These are phyloP conservation scores for Tangara arthus DNA, from an alignment of 2,797 vertebrate species.

Conservation along the genomic window DNA sequence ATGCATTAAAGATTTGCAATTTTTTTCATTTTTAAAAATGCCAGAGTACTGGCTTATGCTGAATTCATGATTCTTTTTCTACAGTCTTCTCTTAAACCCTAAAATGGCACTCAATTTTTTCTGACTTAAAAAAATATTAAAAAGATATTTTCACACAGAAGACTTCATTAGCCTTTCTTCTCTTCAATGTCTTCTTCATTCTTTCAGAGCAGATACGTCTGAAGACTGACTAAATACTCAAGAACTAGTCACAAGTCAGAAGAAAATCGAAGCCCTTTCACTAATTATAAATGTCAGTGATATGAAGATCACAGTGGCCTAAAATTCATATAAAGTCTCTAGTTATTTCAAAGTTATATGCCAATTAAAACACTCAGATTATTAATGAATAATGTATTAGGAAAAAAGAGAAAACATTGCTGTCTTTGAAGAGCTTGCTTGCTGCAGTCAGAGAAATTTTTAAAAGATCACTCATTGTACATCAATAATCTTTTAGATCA, in stretches of 20 bases:
- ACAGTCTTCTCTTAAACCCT: not conserved
- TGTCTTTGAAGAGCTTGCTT: slow-evolving; percentile 6
- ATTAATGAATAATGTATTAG: slow-evolving; percentile 3
- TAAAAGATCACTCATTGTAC: not conserved
- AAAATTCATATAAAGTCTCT: not conserved
- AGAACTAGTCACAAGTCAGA: not conserved
- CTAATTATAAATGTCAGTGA: not conserved
- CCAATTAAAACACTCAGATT: not conserved
- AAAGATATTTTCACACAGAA: not conserved
- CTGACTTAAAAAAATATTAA: not conserved
- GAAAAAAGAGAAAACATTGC: not conserved
- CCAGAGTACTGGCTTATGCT: not conserved
- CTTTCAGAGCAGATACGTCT: not conserved
- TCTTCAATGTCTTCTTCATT: not conserved
- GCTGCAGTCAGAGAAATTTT: not conserved
- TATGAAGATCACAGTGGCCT: not conserved
- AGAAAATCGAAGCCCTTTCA: not conserved
- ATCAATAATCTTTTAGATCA: not conserved
- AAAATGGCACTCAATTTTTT: not conserved
- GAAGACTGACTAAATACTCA: not conserved
- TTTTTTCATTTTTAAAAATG: not conserved
- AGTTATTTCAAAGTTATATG: not conserved
- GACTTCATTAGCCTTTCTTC: not conserved
- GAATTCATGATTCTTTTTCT: not conserved
- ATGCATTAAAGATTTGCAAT: not conserved